Evolutionary conservation across 2,113 vertebrate genomes (phyloP), one percentile per base, ranked within the genome.

Genomic region (Cochlearius cochlearius): DNA sequence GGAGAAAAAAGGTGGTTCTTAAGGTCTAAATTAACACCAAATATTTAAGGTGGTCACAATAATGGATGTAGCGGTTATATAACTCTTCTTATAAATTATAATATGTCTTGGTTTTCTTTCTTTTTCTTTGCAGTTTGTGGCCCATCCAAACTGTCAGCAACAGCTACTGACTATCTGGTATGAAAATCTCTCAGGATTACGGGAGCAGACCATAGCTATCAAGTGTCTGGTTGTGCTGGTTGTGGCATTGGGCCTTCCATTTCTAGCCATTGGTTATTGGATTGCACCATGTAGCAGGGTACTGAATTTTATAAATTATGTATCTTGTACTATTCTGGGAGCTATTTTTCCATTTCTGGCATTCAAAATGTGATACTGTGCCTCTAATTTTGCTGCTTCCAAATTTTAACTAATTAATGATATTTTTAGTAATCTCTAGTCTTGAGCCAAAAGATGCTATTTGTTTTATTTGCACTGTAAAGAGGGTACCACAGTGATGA

Each of bases 111-210:
- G 34, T 76, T 94, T 84, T 74, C 41, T 85, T 86, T 87, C 82
- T 94, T 52, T 90, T 83, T 30, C 41, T 79, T 95, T 83, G 59
- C 98, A 99, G 99, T 99, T 99, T 92, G 99, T 99, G 94, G 99
- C 99, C 62, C 99, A 99, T 95, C 99, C 99, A 77, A 99, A 99
- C 97, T 99, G 99, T 96, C 99, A 99, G 97, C 99, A 99, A 71
- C 99, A 99, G 97, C 98, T 99, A 27, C 94, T 99, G 97, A 99
- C 98, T 10, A 99, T 99, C 97, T 99, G 99, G 99, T 99, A 99
- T 62, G 99, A 99, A 98, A 99, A 99, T 63, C 98, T 99, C 94
- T 98, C 98, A 17, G 98, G 99, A 97, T 96, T 99, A 69, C 97
- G 99, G 95, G 99, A 99, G 95, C 99, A 99, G 98, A 94, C 98